Conservation (phyloP, 2,113 vertebrate species). For the Anarhynchus alexandrinus region DNA sequence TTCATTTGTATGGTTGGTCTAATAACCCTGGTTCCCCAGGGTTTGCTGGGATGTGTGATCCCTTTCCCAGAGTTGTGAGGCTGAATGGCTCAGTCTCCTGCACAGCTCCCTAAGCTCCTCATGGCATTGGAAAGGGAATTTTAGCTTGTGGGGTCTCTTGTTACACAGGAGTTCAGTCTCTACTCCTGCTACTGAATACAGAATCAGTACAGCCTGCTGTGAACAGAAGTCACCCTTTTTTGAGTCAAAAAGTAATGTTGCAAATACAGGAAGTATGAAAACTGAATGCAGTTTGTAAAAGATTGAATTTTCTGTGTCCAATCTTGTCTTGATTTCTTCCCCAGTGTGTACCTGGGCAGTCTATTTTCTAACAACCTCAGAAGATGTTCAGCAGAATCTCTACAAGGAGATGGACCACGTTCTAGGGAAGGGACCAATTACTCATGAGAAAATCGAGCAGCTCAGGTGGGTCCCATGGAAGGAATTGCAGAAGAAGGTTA, state of each 20-base stretch:
- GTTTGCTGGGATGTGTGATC: neutral
- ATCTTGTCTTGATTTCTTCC: slow-evolving; percentile 33
- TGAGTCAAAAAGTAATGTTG: neutral
- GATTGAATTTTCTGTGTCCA: neutral
- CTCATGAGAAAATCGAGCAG: slow-evolving; percentile 86
- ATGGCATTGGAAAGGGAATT: neutral
- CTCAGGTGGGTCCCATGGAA: slow-evolving; percentile 78
- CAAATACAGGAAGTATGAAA: neutral
- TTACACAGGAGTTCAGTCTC: neutral
- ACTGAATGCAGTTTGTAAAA: neutral
- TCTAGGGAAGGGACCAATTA: slow-evolving; percentile 84
- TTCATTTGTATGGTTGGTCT: neutral
- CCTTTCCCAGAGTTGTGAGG: neutral
- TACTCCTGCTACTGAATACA: neutral
- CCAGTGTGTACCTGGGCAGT: slow-evolving; percentile 95
- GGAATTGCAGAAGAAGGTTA: neutral
- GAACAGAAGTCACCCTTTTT: neutral
- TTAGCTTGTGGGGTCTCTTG: neutral
- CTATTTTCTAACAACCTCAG: slow-evolving; percentile 89
- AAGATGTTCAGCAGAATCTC: slow-evolving; percentile 89
- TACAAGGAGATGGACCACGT: slow-evolving; percentile 82
- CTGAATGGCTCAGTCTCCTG: neutral
- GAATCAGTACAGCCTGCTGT: neutral
- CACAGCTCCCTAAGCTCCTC: neutral
- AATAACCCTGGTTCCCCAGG: neutral